These are phyloP conservation scores for Zeugodacus cucurbitae DNA, from an alignment of 1,140 invertebrate genomes.

Conservation along the genomic window DNA sequence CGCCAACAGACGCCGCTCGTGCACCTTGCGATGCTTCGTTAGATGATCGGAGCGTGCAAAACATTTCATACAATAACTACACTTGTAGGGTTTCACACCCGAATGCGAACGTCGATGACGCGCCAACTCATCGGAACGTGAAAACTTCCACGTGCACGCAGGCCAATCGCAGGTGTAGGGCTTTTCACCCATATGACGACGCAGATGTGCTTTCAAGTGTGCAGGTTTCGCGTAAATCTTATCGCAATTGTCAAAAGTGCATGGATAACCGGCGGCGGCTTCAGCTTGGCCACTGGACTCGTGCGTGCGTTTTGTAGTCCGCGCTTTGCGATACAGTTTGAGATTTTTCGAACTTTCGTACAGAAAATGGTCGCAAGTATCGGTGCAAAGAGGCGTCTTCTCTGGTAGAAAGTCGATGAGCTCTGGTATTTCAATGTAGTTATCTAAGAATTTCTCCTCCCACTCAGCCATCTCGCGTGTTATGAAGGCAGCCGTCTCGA, in stretches of 20 bases:
- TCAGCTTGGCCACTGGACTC: neutral
- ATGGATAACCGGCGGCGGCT: slow-evolving; percentile 55
- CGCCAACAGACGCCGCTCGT: slow-evolving; percentile 72
- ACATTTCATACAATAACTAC: slow-evolving; percentile 83
- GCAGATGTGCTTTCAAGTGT: slow-evolving; percentile 92
- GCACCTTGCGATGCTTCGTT: slow-evolving; percentile 89
- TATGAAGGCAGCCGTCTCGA: neutral
- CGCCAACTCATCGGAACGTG: slow-evolving; percentile 88
- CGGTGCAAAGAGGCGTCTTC: slow-evolving; percentile 65
- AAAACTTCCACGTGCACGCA: slow-evolving; percentile 94
- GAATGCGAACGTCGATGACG: slow-evolving; percentile 73
- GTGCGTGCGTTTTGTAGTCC: neutral
- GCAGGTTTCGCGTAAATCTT: slow-evolving; percentile 93
- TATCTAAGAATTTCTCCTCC: slow-evolving; percentile 59
- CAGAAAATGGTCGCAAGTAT: slow-evolving; percentile 65
- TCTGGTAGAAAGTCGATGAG: slow-evolving; percentile 64
- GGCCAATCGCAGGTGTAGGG: slow-evolving; percentile 91
- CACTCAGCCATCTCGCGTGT: slow-evolving; percentile 56
- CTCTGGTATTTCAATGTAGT: slow-evolving; percentile 62
- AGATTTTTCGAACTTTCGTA: slow-evolving; percentile 62
- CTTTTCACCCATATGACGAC: slow-evolving; percentile 94
- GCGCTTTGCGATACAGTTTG: slow-evolving; percentile 32
- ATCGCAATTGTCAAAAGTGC: slow-evolving; percentile 71
- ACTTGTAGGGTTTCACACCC: slow-evolving; percentile 86
- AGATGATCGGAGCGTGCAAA: slow-evolving; percentile 92